A percentile compares a stretch with the other conserved stretches of the same genome.
These are phyloP conservation scores for Cantharis rustica DNA, from an alignment of 2,888 invertebrate species.

Conservation along the genomic window DNA sequence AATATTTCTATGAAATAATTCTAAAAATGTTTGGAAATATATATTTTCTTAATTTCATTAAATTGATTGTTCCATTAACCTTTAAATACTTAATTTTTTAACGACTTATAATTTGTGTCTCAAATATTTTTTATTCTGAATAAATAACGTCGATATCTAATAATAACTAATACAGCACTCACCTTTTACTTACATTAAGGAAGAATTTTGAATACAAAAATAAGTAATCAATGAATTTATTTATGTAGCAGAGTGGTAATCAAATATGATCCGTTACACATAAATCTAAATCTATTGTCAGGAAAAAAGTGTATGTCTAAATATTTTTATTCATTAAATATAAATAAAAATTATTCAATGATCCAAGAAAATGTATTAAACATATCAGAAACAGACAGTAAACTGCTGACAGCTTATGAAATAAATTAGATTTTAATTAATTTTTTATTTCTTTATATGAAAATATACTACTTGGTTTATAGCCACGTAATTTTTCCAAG, in stretches of 20 bases:
- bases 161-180: not conserved
- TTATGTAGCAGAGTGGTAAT: not conserved
- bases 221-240: not conserved
- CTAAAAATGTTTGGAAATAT: not conserved
- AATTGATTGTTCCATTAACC: not conserved
- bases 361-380: too few species aligned
- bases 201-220: not conserved
- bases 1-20: not conserved
- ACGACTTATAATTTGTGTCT: not conserved
- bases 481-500: not conserved
- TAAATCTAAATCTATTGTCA: not conserved
- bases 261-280: not conserved
- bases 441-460: too few species aligned
- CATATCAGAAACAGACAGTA: not conserved
- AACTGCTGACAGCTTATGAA: not conserved
- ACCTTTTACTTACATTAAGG: not conserved
- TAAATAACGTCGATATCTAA: not conserved
- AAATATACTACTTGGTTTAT: not conserved
- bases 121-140: not conserved
- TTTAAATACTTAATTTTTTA: not conserved
- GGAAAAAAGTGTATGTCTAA: not conserved
- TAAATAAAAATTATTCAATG: too few species aligned
- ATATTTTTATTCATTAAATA: too few species aligned
- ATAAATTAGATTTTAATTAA: too few species aligned
- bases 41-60: not conserved